phyloP scores from a whole-genome alignment of 2,113 vertebrate species.

The Cyphomyrus plagiostoma region DNA sequence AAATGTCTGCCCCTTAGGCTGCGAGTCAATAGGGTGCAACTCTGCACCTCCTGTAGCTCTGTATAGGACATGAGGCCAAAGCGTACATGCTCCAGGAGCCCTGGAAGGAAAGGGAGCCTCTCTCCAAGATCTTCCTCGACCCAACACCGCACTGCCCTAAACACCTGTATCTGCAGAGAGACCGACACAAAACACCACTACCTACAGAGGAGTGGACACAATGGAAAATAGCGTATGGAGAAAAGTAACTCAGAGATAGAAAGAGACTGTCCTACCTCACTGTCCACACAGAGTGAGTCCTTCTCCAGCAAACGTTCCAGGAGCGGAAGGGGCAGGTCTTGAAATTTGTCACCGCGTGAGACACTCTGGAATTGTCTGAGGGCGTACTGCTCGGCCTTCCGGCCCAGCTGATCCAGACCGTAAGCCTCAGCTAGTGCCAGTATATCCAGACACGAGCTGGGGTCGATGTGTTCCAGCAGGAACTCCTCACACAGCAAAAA shows the following conservation, averaged over 20 bases:
- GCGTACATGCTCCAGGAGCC: constrained; percentile 55
- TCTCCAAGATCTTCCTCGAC: constrained; percentile 50
- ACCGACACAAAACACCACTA: not conserved
- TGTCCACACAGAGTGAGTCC: constrained; percentile 56
- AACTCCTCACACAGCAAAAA: constrained; percentile 62
- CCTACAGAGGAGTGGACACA: not conserved
- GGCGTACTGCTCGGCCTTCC: constrained; percentile 50
- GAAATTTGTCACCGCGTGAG: constrained; percentile 52
- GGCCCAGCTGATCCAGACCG: constrained; percentile 49
- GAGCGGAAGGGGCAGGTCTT: constrained; percentile 50
- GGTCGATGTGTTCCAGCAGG: constrained; percentile 54
- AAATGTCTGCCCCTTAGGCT: constrained; percentile 10
- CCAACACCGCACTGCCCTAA: constrained; percentile 59
- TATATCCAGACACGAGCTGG: constrained; percentile 51
- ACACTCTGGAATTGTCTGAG: constrained; percentile 60
- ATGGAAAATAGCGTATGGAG: not conserved
- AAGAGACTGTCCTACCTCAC: constrained; percentile 39
- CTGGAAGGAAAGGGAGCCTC: constrained; percentile 45
- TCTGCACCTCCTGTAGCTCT: constrained; percentile 58
- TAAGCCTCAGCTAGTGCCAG: constrained; percentile 54
- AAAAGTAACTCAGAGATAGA: not conserved
- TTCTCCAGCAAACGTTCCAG: constrained; percentile 60
- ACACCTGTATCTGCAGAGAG: constrained; percentile 47
- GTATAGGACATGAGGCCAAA: constrained; percentile 64
- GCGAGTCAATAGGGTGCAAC: constrained; percentile 34